Conservation (phyloP, 2,797 vertebrate species). For the Cryptoprocta ferox region DNA sequence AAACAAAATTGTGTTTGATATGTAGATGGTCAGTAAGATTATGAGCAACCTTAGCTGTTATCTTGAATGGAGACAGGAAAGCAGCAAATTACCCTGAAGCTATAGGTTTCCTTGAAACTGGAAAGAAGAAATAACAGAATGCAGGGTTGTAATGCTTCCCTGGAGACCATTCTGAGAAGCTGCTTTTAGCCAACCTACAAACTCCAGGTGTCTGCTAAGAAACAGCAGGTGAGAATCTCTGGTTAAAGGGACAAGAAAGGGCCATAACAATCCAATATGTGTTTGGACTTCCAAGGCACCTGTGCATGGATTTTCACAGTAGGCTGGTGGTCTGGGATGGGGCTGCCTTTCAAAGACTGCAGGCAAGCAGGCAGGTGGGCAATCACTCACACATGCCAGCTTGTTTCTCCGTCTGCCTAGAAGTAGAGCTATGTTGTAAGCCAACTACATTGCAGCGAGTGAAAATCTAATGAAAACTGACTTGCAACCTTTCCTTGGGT, state of each 20-base stretch:
- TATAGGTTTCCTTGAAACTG: background rate
- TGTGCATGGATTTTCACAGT: slow-evolving; percentile 15
- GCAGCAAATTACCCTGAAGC: slow-evolving; percentile 2
- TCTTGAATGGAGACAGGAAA: background rate
- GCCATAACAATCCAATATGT: background rate
- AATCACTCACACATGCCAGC: background rate
- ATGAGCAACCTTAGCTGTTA: background rate
- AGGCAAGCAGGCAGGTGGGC: background rate
- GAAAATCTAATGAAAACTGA: background rate
- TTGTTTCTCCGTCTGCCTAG: background rate
- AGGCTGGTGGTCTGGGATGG: background rate
- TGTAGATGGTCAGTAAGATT: background rate
- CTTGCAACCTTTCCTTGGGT: background rate
- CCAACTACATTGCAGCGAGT: background rate
- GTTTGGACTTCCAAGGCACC: background rate
- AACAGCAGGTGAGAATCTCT: background rate
- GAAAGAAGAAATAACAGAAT: background rate
- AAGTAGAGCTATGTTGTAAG: background rate
- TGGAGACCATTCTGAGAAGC: background rate
- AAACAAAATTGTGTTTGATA: background rate
- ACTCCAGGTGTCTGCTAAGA: background rate
- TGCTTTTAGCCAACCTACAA: background rate
- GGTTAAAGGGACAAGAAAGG: background rate
- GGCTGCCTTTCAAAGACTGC: background rate
- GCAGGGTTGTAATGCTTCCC: background rate